Conservation (phyloP, 92 coral and sea anemone genomes). For the Pocillopora meandrina region DNA sequence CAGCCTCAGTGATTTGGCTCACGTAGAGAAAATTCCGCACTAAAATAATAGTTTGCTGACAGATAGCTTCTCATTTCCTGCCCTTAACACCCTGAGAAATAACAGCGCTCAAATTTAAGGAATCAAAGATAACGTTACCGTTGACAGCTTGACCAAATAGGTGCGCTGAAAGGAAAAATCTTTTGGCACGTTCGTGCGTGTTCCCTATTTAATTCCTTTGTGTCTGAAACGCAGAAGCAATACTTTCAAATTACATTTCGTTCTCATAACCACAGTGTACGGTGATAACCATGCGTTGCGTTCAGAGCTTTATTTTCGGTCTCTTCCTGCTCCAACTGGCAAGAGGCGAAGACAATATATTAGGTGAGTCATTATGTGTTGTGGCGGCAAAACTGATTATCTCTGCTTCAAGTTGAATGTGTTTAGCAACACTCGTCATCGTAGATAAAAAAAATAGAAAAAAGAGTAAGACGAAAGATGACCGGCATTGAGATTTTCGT, state of each 20-base stretch:
- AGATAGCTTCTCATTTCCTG: not conserved
- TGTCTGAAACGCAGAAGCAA: not conserved
- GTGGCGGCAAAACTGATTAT: not conserved
- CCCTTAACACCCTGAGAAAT: not conserved
- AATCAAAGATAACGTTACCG: not conserved
- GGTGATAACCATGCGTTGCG: not conserved
- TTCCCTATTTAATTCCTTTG: not conserved
- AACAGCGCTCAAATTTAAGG: not conserved
- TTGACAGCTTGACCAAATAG: slow-evolving; percentile 8
- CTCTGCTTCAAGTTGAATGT: not conserved
- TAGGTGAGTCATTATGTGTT: slow-evolving; percentile 6
- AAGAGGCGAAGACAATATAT: not conserved
- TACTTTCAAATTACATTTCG: slow-evolving; percentile 1
- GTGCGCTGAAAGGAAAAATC: slow-evolving; percentile 17
- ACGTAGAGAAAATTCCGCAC: not conserved
- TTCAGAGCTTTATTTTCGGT: slow-evolving; percentile 1
- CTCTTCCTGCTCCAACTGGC: slow-evolving; percentile 9
- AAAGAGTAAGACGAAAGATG: too few relatives aligned
- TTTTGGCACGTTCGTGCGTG: slow-evolving; percentile 17
- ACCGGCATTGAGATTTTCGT: too few relatives aligned
- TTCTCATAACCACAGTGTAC: not conserved
- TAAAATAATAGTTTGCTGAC: not conserved
- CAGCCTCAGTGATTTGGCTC: not conserved
- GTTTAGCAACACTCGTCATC: too few relatives aligned
- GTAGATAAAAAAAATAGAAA: too few relatives aligned